Evolutionary conservation across 2,888 invertebrate species (phyloP), one percentile per base, ranked within the genome.

Genomic region (Drosophila anomalata): DNA sequence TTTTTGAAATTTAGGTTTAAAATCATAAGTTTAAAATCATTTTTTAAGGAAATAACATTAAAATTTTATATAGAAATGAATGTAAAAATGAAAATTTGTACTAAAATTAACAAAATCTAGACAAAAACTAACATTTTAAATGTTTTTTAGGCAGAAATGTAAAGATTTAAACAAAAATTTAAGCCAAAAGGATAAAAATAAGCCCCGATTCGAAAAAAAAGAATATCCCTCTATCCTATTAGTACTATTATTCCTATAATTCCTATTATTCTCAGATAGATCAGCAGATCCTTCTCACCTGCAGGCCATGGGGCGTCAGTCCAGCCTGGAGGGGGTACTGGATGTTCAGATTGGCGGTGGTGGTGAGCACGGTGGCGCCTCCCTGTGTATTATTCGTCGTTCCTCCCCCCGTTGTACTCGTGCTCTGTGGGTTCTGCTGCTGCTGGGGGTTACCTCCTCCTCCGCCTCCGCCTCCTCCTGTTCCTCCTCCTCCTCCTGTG

Each of bases 341-440:
- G 92, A 97, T 96, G 57, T 81, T 81, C 63, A 93, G 97, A 93
- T 96, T 96, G 93, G 94, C 93, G 93, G 91, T 93, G 93, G 90
- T 93, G 92, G 91, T 93, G 92, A 91, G 93, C 92, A 91, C 93
- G 92, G 89, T 80, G 61, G 87, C 80, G 39, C 78, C 47, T 65
- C 77, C 60, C 66, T 70, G 65, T 62, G 72, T 56, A 55, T 85
- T 83, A 48, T 82, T 82, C 74, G 76, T 66, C 66, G 87, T 67
- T 66, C 74, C 74, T 60, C 63, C 71, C 59, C 63, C 69, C 60
- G 86, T 89, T 84, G 88, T 86, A 84, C 83, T 88, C 62, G 88
- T 86, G 86, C 88, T 88, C 62, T 84, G 88, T 69, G 88, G 90
- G 72, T 88, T 85, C 66, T 89, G 84, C 20, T 80, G 84, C 12